Evolutionary conservation across 2,113 vertebrate genomes (phyloP).

Genomic region (Prochilodus magdalenae): DNA sequence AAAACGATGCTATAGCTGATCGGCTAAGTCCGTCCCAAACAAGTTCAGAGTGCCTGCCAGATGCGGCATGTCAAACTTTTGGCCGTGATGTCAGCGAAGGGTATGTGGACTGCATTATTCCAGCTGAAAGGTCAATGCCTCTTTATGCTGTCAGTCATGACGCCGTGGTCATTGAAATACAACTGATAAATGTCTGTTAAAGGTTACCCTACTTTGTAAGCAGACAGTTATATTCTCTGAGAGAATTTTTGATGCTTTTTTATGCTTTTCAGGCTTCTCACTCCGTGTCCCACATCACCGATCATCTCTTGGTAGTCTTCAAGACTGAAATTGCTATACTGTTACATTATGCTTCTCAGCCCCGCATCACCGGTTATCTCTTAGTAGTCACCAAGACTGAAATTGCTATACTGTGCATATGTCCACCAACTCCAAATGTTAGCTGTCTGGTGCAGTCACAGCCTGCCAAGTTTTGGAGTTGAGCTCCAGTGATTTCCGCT

Average conservation of each 20-base stretch:
- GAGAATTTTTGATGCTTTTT: conserved; percentile 4
- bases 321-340: conserved; percentile 28
- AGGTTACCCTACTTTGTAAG: conserved; percentile 44
- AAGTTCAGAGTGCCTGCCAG: conserved; percentile 20
- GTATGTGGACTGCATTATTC: conserved; percentile 31
- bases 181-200: conserved; percentile 39
- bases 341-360: too few species aligned
- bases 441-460: conserved; percentile 27
- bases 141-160: conserved; percentile 39
- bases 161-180: conserved; percentile 40
- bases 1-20: neutral
- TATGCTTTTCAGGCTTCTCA: neutral
- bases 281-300: neutral
- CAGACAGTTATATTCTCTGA: conserved; percentile 15
- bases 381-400: neutral
- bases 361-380: too few species aligned
- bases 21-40: neutral
- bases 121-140: conserved; percentile 50
- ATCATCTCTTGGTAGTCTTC: conserved; percentile 1
- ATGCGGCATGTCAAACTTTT: conserved; percentile 39
- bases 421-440: conserved; percentile 28
- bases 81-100: neutral
- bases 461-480: conserved; percentile 49
- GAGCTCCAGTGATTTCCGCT: conserved; percentile 36
- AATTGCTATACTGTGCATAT: conserved; percentile 42